Conservation (phyloP, 2,888 invertebrate species). For the Papilio demoleus region DNA sequence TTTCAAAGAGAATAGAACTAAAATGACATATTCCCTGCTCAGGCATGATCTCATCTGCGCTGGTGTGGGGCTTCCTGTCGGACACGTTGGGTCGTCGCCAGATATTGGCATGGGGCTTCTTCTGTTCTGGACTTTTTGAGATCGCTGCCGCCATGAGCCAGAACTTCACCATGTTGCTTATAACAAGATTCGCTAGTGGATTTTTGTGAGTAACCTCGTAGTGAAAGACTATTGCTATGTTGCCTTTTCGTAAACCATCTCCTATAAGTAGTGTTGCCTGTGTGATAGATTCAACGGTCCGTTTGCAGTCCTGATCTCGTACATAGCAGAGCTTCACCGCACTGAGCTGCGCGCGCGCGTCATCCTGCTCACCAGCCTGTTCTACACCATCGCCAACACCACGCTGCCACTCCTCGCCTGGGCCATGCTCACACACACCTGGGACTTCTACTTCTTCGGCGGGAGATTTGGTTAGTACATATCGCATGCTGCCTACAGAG, state of each 20-base stretch:
- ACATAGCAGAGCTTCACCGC: slow-evolving; percentile 89
- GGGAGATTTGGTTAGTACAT: slow-evolving; percentile 60
- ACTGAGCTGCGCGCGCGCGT: slow-evolving; percentile 85
- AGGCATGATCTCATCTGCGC: slow-evolving; percentile 91
- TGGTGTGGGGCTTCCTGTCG: slow-evolving; percentile 90
- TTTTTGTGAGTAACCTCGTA: slow-evolving; percentile 85
- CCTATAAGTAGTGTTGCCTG: background rate
- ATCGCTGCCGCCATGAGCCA: slow-evolving; percentile 86
- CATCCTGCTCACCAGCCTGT: slow-evolving; percentile 86
- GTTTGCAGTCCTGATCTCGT: slow-evolving; percentile 88
- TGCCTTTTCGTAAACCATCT: background rate
- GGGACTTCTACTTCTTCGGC: slow-evolving; percentile 72
- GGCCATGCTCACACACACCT: slow-evolving; percentile 86
- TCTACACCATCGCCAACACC: slow-evolving; percentile 85
- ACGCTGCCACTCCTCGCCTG: slow-evolving; percentile 88
- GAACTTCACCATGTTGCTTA: slow-evolving; percentile 85
- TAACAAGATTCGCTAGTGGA: slow-evolving; percentile 89
- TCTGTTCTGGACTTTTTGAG: slow-evolving; percentile 86
- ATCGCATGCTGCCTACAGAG: no score
- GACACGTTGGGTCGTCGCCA: slow-evolving; percentile 88
- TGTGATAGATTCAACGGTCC: slow-evolving; percentile 84
- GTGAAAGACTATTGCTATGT: background rate
- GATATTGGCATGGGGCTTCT: slow-evolving; percentile 86
- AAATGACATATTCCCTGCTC: slow-evolving; percentile 39
- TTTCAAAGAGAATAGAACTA: no score